These are phyloP conservation scores for Scalopus aquaticus DNA, from an alignment of 2,113 vertebrate genomes.

Conservation along the genomic window DNA sequence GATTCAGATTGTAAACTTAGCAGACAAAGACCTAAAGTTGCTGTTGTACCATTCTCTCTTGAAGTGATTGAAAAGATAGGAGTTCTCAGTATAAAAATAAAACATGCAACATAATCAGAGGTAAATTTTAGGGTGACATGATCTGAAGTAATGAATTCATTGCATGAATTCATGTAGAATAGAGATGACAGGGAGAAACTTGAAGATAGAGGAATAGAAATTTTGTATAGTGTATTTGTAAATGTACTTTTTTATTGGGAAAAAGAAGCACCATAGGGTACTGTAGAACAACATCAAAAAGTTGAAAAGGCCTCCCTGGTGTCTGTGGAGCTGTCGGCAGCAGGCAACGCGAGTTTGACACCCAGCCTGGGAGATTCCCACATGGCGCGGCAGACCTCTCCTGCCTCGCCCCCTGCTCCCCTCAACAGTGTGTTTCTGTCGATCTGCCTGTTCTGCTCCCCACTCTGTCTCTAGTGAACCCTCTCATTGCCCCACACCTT, in stretches of 20 bases:
- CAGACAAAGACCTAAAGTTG: not conserved
- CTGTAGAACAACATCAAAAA: not conserved
- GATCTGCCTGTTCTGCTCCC: too few relatives aligned
- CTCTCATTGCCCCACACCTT: too few relatives aligned
- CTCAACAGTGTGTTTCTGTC: too few relatives aligned
- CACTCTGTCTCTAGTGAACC: too few relatives aligned
- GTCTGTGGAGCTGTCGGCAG: too few relatives aligned
- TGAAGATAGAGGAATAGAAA: not conserved
- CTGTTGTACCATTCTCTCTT: not conserved
- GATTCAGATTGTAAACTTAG: not conserved
- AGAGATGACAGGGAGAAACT: not conserved
- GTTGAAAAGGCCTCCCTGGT: too few relatives aligned
- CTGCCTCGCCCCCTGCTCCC: too few relatives aligned
- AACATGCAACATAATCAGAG: not conserved
- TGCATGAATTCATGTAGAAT: not conserved
- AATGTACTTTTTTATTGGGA: not conserved
- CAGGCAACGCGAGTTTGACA: too few relatives aligned
- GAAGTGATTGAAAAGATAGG: not conserved
- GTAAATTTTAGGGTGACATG: not conserved
- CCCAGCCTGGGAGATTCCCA: too few relatives aligned
- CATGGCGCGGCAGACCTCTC: too few relatives aligned
- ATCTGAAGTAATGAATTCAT: not conserved
- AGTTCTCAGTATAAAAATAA: conserved; percentile 25
- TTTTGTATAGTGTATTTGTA: not conserved
- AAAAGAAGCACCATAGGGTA: not conserved